Conservation (phyloP, 2,888 invertebrate species). For the Plebejus melissa region DNA sequence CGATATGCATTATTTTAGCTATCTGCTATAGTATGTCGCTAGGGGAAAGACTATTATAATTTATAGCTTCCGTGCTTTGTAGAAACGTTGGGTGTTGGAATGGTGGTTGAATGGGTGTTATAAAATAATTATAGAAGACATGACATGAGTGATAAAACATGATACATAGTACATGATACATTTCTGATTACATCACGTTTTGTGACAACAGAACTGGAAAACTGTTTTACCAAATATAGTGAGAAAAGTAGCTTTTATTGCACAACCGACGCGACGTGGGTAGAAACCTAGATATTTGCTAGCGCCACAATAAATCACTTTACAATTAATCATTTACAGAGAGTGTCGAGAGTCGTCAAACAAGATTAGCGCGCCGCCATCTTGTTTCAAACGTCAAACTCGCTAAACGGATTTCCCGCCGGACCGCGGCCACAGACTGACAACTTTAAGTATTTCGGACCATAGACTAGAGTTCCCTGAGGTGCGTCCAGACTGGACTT, state of each 20-base stretch:
- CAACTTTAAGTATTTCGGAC: conserved; percentile 20
- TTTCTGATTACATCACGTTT: neutral
- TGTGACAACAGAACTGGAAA: neutral
- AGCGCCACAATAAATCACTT: conserved; percentile 14
- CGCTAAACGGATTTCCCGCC: conserved; percentile 65
- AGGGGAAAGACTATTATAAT: neutral
- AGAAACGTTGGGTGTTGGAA: too few relatives aligned
- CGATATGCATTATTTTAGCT: neutral
- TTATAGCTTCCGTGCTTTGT: neutral
- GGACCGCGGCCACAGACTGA: conserved; percentile 39
- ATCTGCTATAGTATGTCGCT: neutral
- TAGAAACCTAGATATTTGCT: conserved; percentile 1
- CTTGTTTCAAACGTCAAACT: conserved; percentile 66
- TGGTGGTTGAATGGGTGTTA: too few relatives aligned
- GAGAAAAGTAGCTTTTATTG: neutral
- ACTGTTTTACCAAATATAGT: neutral
- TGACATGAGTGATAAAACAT: too few relatives aligned
- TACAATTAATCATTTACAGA: conserved; percentile 13
- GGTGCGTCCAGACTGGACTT: conserved; percentile 5
- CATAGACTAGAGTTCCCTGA: conserved; percentile 5
- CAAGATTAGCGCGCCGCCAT: conserved; percentile 66
- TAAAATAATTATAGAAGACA: too few relatives aligned
- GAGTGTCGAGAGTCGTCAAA: conserved; percentile 46
- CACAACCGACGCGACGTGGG: neutral
- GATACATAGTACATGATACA: too few relatives aligned